Evolutionary conservation across 2,797 vertebrate species (phyloP), one percentile per base, ranked within the genome.

Genomic region (Crocodylus rhombifer): DNA sequence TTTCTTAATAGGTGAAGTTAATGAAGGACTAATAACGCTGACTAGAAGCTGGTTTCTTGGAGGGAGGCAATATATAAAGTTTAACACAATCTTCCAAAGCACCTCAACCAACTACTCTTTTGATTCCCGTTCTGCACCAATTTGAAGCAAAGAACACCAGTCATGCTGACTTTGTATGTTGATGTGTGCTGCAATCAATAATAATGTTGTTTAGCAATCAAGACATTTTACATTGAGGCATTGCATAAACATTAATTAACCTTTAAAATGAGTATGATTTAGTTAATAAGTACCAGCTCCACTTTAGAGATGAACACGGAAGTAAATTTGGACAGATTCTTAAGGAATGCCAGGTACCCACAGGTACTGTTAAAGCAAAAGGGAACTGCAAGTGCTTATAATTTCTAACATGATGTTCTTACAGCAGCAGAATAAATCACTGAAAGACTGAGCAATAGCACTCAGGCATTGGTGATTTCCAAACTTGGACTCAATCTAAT

Each of bases 211-310:
- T 84, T 81, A 92, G 79, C 74, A 26, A 3, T 85, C 7, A 36
- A 91, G 93, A 65, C 83, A 57, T 88, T 71, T 83, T 86, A 36
- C 82, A 64, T 42, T 36, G 42, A 82, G 63, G 79, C 75, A 78
- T 33, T 74, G 58, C 61, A 78, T 77, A 88, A 95, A 92, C 77
- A 88, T 83, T 94, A 94, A 96, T 95, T 96, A 95, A 96, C 94
- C 94, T 96, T 97, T 96, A 92, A 91, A 91, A 75, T 80, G 74
- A 76, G 42, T 33, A 58, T 14, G 33, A 51, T 61, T 56, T 42
- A 86, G 77, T 51, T 26, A 23, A 61, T 18, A 36, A 77, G 58
- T 58, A 12, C 0, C 65, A 60, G n/a, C 91, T 18, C 71, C 0
- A 0, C 55, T 90, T 81, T 57, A 55, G 60, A 77, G 74, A 63